These are phyloP conservation scores for Augochlorella aurata DNA, from an alignment of 2,888 invertebrate species.

Conservation along the genomic window DNA sequence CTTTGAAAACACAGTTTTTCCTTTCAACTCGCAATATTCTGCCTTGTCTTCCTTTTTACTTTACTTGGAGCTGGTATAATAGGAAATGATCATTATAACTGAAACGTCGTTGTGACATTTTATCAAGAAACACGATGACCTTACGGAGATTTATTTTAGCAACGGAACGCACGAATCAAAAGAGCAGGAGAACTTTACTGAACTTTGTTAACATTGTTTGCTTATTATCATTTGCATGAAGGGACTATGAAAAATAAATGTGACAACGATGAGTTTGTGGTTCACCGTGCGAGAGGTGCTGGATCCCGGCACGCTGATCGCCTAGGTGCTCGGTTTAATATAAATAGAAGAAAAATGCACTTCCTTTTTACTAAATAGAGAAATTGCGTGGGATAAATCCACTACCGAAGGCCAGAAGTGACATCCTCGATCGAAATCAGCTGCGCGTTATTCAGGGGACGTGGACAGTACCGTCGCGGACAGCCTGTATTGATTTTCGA, in stretches of 20 bases:
- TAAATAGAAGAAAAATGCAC: neutral
- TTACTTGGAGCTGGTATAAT: neutral
- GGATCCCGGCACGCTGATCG: neutral
- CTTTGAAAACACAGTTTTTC: too few relatives aligned
- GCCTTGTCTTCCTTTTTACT: neutral
- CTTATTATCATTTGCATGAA: too few relatives aligned
- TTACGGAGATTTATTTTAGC: neutral
- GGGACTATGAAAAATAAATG: too few relatives aligned
- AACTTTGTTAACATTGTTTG: neutral
- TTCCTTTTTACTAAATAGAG: slow-evolving; percentile 12
- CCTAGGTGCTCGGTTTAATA: neutral
- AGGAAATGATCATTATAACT: neutral
- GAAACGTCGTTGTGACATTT: too few relatives aligned
- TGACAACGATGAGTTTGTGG: neutral
- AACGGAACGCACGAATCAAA: neutral
- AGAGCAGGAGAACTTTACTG: neutral
- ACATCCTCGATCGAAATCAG: slow-evolving; percentile 8
- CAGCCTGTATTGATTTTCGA: slow-evolving; percentile 32
- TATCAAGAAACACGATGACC: neutral
- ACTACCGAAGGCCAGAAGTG: neutral
- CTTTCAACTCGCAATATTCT: too few relatives aligned
- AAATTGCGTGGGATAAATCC: neutral
- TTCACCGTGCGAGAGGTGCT: neutral
- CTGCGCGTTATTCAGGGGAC: neutral
- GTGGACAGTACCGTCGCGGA: neutral